A percentile compares a stretch with the other conserved stretches of the same genome.
These are phyloP conservation scores for Oceanodroma leucorhoa DNA, from an alignment of 2,797 vertebrate genomes.

Conservation along the genomic window DNA sequence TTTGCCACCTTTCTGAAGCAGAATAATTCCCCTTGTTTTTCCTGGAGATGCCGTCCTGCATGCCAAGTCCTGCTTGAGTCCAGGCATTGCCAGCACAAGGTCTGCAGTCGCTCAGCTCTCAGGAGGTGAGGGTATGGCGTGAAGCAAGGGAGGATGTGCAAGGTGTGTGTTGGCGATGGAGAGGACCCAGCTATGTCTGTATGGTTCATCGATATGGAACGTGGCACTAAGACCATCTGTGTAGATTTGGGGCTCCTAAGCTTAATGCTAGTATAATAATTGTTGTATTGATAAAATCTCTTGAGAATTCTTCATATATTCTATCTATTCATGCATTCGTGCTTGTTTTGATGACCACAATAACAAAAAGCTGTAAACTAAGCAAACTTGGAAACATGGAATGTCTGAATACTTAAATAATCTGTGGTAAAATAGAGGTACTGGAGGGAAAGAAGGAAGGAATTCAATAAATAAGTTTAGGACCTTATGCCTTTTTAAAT, in stretches of 20 bases:
- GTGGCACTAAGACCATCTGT: fast-evolving
- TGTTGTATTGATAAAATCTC: not conserved
- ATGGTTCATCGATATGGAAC: fast-evolving
- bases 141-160: not conserved
- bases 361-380: not conserved
- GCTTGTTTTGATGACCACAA: not conserved
- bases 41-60: not conserved
- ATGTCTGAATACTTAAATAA: not conserved
- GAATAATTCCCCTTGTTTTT: not conserved
- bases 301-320: not conserved
- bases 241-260: not conserved
- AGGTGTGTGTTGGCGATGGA: not conserved
- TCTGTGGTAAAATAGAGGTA: not conserved
- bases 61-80: fast-evolving
- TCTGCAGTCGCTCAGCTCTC: not conserved
- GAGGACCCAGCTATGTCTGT: not conserved
- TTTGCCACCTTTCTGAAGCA: not conserved
- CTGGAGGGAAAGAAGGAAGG: not conserved
- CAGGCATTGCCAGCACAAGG: not conserved
- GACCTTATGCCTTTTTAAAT: not conserved
- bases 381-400: not conserved
- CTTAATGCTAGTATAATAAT: not conserved
- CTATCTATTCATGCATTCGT: not conserved
- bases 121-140: not conserved
- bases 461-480: slow-evolving; percentile 42